Evolutionary conservation across 2,888 invertebrate genomes (phyloP).

Genomic region (Hydrotaea cyrtoneurina): DNA sequence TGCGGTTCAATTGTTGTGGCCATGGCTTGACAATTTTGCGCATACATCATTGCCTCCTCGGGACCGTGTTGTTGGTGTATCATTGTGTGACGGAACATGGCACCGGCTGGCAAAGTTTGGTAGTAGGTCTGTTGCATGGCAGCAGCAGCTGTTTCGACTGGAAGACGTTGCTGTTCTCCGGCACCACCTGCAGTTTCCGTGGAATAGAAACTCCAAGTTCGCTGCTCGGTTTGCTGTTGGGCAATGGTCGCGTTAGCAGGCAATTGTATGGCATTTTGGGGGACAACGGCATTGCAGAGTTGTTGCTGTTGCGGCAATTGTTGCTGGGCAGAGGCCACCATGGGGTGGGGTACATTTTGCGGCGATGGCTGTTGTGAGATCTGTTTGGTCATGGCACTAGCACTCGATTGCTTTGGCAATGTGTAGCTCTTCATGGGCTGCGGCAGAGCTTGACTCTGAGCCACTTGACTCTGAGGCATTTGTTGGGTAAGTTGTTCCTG

Average conservation of each 20-base stretch:
- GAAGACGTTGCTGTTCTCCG: slow-evolving; percentile 76
- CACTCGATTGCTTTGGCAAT: slow-evolving; percentile 76
- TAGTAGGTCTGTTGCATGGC: slow-evolving; percentile 78
- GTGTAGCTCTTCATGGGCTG: slow-evolving; percentile 78
- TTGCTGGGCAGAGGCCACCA: slow-evolving; percentile 59
- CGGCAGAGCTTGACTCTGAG: slow-evolving; percentile 70
- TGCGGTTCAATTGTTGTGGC: slow-evolving; percentile 74
- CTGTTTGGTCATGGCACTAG: slow-evolving; percentile 73
- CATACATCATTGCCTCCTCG: slow-evolving; percentile 78
- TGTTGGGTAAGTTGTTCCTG: slow-evolving; percentile 84
- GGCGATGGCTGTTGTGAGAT: slow-evolving; percentile 75
- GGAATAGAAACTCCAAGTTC: slow-evolving; percentile 79
- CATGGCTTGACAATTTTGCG: slow-evolving; percentile 80
- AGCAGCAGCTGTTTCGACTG: slow-evolving; percentile 73
- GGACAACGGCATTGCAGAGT: slow-evolving; percentile 58
- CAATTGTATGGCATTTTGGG: slow-evolving; percentile 66
- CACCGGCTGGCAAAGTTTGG: slow-evolving; percentile 78
- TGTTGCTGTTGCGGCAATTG: slow-evolving; percentile 70
- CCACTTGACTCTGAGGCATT: slow-evolving; percentile 72
- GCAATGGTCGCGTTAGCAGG: slow-evolving; percentile 75
- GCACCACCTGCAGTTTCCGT: slow-evolving; percentile 69
- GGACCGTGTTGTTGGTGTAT: slow-evolving; percentile 77
- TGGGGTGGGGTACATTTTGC: slow-evolving; percentile 73
- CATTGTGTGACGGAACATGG: slow-evolving; percentile 80
- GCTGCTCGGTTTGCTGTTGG: slow-evolving; percentile 79